Evolutionary conservation across 2,113 vertebrate species (phyloP), one percentile per base, ranked within the genome.

Genomic region (Apeltes quadracus): DNA sequence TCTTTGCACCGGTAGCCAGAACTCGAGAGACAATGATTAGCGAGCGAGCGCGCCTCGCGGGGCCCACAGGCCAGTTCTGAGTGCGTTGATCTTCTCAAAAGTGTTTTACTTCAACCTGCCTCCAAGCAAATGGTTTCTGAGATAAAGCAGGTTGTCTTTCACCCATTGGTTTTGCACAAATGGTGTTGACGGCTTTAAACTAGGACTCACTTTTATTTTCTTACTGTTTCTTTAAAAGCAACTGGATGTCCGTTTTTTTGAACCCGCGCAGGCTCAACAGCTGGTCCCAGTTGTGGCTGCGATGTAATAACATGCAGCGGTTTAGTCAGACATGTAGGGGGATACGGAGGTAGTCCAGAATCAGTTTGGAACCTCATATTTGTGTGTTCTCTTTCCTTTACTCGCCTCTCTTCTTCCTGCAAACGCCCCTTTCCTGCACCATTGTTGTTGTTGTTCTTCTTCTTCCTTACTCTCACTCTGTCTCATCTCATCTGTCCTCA

Each of bases 401-500:
- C 18, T 29, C 22, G 55, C n/a, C 16, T 62, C 36, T 46, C 16
- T 32, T 65, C n/a, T 27, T 50, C 9, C 54, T 32, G 8, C 53
- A 15, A 36, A 16, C 69, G 1, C 5, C 41, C 41, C 41, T n/a
- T 23, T 22, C 48, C 48, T 43, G 46, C 23, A 55, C 22, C 39
- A 22, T 25, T 34, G 27, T 66, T 59, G 38, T 25, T 34, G 27
- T 66, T 46, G 12, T 57, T n/a, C n/a, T 50, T 53, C 27, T 12
- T 51, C 15, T 32, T 50, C 22, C 22, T 20, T 50, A 22, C 18
- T n/a, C 55, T 68, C 57, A 15, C 38, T 55, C 56, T 32, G 34
- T 58, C 74, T 34, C n/a, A 25, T 32, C 62, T 66, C 61, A 27
- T 46, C 36, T 13, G 50, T 75, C 53, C 57, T 61, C 65, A 56